A percentile compares a stretch with the other conserved stretches of the same genome.
Evolutionary conservation across 53 echinoderm and acorn worm species (phyloP).

Genomic region (Zoroaster sp.): DNA sequence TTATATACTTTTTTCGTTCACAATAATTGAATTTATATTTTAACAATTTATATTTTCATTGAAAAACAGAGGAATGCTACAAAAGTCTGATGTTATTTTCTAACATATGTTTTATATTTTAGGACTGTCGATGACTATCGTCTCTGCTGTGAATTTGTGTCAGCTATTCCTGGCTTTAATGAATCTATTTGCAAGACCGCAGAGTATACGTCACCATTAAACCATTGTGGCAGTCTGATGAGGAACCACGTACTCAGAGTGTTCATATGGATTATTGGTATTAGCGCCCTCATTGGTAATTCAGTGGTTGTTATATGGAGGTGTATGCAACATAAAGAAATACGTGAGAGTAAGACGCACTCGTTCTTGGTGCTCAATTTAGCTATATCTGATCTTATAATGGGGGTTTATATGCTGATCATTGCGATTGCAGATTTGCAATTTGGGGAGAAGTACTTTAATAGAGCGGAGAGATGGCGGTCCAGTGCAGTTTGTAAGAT

Average conservation of each 20-base stretch:
- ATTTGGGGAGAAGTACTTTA: conserved; percentile 25
- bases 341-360: not conserved
- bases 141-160: conserved; percentile 2
- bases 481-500: conserved; percentile 31
- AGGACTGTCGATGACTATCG: conserved; percentile 49
- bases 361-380: conserved; percentile 46
- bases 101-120: too few relatives aligned
- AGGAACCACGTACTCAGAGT: conserved; percentile 6
- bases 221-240: conserved; percentile 39
- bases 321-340: not conserved
- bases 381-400: conserved; percentile 38
- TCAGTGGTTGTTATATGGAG: not conserved
- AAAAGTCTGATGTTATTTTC: too few relatives aligned
- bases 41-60: too few relatives aligned
- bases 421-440: conserved; percentile 36
- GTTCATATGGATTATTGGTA: conserved; percentile 35
- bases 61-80: too few relatives aligned
- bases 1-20: too few relatives aligned
- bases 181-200: not conserved
- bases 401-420: conserved; percentile 58
- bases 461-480: conserved; percentile 20
- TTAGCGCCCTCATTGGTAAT: conserved; percentile 48
- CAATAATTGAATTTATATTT: too few relatives aligned
- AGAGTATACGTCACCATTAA: conserved; percentile 13
- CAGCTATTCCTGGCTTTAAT: not conserved